Evolutionary conservation across 2,113 vertebrate species (phyloP), one percentile per base, ranked within the genome.

Genomic region (Myrmophylax atrothorax): DNA sequence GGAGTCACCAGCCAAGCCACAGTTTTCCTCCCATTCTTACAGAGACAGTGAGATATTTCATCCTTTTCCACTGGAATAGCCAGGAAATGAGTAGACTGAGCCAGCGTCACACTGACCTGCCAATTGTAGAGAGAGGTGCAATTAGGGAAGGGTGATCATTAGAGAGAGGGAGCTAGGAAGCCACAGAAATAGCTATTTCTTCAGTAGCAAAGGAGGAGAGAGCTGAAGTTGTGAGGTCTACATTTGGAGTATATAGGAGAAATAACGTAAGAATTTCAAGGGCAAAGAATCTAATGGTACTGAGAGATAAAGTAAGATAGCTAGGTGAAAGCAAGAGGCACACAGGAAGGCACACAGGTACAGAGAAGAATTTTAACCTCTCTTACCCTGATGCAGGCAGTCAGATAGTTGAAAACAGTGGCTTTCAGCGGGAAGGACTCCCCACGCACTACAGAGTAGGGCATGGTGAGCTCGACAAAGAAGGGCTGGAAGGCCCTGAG

Each of bases 391-490:
- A 99, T 98, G 96, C 98, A 99, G 47, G 94, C 81, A 2, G 93
- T 47, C 87, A 98, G 94, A 96, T 99, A 99, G 98, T 98, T 99
- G 95, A 99, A 98, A 58, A 98, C 84, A 0, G 98, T 99, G 64
- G 98, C 99, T 87, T 98, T 99, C 90, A 99, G 97, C 0, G 82
- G 94, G 94, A 99, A 99, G 70, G 86, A 73, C 91, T 99, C 99
- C 26, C 99, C 99, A 4, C 98, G 97, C 91, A 99, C 94, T 60
- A 99, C 98, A 33, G 99, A 99, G 97, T 99, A 99, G 37, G 99
- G 99, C 91, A 99, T 23, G 3, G 97, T 98, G 91, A 99, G 98
- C 56, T 99, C 98, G 4, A 99, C 96, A 77, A 99, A 99, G 98
- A 99, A 99, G 6, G 99, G 99, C 97, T 99, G 98, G 97, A 99